A percentile compares a stretch with the other conserved stretches of the same genome.
phyloP scores from a whole-genome alignment of 2,888 invertebrate genomes.

The Xestia rhomboidea region DNA sequence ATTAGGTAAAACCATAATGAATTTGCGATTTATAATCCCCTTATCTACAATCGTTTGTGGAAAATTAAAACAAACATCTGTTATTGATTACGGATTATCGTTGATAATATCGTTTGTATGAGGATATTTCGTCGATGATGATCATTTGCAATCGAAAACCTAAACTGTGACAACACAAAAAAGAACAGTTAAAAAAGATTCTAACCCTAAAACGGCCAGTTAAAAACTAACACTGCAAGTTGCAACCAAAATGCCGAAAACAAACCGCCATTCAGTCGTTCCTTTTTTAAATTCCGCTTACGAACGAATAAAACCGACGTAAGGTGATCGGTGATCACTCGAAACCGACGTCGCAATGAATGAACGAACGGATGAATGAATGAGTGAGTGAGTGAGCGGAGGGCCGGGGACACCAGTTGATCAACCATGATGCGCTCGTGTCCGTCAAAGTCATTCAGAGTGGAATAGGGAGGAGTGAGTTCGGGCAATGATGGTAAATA shows the following conservation, averaged over 20 bases:
- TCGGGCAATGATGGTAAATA: constrained; percentile 23
- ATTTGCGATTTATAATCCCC: neutral
- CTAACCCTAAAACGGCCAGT: constrained; percentile 29
- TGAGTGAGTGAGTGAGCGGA: constrained; percentile 81
- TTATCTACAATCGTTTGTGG: neutral
- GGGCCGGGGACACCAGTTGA: constrained; percentile 88
- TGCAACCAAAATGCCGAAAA: constrained; percentile 61
- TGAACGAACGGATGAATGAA: constrained; percentile 81
- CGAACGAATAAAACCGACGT: constrained; percentile 76
- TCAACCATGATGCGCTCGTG: constrained; percentile 87
- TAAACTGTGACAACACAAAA: neutral
- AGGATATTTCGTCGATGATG: neutral
- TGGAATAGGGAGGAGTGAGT: constrained; percentile 75
- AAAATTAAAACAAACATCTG: constrained; percentile 21
- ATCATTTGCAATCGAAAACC: neutral
- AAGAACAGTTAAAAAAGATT: neutral
- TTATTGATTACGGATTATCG: constrained; percentile 25
- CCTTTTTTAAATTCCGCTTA: constrained; percentile 76
- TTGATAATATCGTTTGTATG: neutral
- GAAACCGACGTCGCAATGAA: constrained; percentile 83
- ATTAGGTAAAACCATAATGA: neutral
- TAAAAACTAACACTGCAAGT: constrained; percentile 53
- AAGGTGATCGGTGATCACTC: constrained; percentile 89
- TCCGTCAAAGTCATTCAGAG: constrained; percentile 84
- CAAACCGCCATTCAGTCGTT: constrained; percentile 61